Percentiles rank a stretch among this genome's conserved stretches.
These are phyloP conservation scores for Coracias cyanogaster DNA, from an alignment of 2,797 vertebrate genomes.

Conservation along the genomic window DNA sequence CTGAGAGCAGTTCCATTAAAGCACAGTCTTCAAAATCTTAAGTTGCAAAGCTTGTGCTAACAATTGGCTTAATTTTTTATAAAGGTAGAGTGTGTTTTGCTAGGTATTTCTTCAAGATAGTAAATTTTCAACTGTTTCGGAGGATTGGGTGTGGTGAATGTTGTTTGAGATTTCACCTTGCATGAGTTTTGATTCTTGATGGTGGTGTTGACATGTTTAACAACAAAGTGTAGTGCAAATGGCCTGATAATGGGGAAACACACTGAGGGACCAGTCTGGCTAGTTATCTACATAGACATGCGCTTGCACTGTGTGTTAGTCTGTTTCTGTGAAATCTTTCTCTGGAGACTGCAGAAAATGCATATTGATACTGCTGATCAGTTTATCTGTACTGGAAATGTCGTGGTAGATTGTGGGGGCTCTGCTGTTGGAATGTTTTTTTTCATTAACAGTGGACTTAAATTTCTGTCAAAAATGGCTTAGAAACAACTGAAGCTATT, in stretches of 20 bases:
- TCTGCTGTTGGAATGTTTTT: neutral
- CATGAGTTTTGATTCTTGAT: neutral
- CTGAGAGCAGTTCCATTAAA: neutral
- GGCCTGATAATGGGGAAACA: neutral
- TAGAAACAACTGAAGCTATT: neutral
- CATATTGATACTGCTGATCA: neutral
- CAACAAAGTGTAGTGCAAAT: neutral
- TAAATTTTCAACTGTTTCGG: neutral
- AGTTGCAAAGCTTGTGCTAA: neutral
- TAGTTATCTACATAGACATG: neutral
- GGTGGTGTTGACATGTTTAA: neutral
- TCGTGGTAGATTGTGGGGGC: neutral
- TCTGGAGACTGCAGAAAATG: neutral
- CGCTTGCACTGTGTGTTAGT: neutral
- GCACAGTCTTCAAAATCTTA: neutral
- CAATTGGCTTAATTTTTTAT: neutral
- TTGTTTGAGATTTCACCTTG: neutral
- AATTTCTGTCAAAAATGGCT: neutral
- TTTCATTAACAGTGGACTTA: neutral
- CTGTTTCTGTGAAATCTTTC: neutral
- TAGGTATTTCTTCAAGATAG: neutral
- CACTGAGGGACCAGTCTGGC: neutral
- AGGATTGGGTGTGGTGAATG: neutral
- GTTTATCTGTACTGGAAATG: neutral
- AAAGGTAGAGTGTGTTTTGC: neutral